Percentiles rank a stretch among this genome's conserved stretches.
These are phyloP conservation scores for Epirrita christyi DNA, from an alignment of 2,888 invertebrate species.

Conservation along the genomic window DNA sequence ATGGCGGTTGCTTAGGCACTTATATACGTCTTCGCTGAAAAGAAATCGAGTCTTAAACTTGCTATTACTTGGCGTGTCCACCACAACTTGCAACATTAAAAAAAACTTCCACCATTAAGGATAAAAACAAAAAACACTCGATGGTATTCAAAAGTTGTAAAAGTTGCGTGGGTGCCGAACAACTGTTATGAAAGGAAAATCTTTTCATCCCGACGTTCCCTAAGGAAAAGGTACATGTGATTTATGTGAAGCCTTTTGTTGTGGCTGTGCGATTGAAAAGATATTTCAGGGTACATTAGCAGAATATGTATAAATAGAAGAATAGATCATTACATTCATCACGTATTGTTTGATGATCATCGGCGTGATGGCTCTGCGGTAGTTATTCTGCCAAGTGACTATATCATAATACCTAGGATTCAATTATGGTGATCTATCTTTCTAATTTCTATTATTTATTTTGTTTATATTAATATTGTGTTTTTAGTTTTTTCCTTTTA, in stretches of 20 bases:
- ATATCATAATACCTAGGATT: too few relatives aligned
- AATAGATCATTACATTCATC: too few relatives aligned
- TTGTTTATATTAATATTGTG: too few relatives aligned
- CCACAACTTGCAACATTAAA: constrained; percentile 26
- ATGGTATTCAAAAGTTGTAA: constrained; percentile 57
- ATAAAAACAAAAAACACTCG: constrained; percentile 49
- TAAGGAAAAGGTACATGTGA: constrained; percentile 65
- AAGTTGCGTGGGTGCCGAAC: constrained; percentile 61
- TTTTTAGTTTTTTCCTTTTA: too few relatives aligned
- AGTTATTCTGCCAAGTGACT: too few relatives aligned
- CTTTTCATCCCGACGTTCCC: constrained; percentile 65
- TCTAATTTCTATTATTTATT: too few relatives aligned
- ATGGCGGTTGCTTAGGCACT: too few relatives aligned
- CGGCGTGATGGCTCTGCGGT: too few relatives aligned
- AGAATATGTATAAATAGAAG: constrained; percentile 49
- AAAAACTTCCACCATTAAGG: constrained; percentile 40
- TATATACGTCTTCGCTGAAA: neutral
- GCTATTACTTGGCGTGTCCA: constrained; percentile 10
- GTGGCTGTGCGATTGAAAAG: constrained; percentile 62
- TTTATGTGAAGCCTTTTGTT: constrained; percentile 70
- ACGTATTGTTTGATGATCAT: too few relatives aligned
- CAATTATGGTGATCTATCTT: too few relatives aligned
- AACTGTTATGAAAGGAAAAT: constrained; percentile 67
- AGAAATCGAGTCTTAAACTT: neutral
- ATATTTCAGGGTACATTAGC: constrained; percentile 32